A percentile compares a stretch with the other conserved stretches of the same genome.
phyloP scores from a whole-genome alignment of 2,888 invertebrate genomes.

The Disparrhopalites patrizii region DNA sequence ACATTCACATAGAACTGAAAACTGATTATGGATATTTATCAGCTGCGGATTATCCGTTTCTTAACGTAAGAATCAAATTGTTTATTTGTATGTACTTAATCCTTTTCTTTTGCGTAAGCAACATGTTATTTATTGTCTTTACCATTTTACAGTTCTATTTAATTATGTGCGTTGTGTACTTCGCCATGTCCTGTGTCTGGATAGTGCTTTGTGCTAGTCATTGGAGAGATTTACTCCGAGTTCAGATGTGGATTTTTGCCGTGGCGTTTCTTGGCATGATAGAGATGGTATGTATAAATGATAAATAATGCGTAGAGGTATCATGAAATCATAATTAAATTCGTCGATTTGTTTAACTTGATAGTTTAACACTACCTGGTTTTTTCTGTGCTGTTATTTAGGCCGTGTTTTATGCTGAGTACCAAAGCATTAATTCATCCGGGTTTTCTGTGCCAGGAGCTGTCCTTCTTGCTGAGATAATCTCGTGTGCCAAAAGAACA shows the following conservation, averaged over 20 bases:
- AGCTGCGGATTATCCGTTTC: constrained; percentile 81
- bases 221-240: constrained; percentile 84
- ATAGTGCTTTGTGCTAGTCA: constrained; percentile 74
- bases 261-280: constrained; percentile 83
- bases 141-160: constrained; percentile 71
- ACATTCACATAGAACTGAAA: constrained; percentile 67
- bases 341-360: neutral
- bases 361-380: neutral
- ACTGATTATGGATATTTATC: constrained; percentile 77
- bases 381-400: constrained; percentile 48
- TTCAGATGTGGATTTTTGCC: constrained; percentile 95
- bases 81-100: too few relatives aligned
- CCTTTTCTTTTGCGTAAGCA: neutral
- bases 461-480: constrained; percentile 80
- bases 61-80: constrained; percentile 61
- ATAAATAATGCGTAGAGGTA: neutral
- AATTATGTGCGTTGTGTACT: constrained; percentile 80
- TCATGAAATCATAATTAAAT: too few relatives aligned
- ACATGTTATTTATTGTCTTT: constrained; percentile 1
- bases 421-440: constrained; percentile 68
- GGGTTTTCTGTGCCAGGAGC: constrained; percentile 65
- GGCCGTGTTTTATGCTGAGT: constrained; percentile 87
- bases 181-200: constrained; percentile 67
- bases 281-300: constrained; percentile 57
- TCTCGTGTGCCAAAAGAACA: constrained; percentile 86